Base-by-base conservation (phyloP, 2,888 invertebrate species). In the Uloborus plumipes region DNA sequence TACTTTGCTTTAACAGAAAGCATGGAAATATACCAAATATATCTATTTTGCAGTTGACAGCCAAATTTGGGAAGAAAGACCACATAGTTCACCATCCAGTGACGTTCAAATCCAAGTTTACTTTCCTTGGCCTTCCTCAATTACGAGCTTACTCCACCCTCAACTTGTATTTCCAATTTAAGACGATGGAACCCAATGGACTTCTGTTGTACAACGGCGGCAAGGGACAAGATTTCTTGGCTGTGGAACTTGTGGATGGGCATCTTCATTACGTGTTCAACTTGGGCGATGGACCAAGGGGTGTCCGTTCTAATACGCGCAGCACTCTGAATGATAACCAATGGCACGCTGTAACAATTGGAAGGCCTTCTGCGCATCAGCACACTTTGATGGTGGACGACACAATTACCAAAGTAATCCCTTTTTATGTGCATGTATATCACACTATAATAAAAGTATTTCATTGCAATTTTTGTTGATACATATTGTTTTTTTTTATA, bases 311-410 rank as follows among this genome's bases (percentile, higher is more conserved):
- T 88, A 94, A 93, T 86, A 91, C 94, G 20, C 92, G 93, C 87
- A 92, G 92, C 71, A 93, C 93, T 74, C 91, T 98, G 88, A 98
- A 97, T 88, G 97, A 98, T 88, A 97, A 97, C 88, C 92, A 94
- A 88, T 98, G 98, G 98, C 98, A 98, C 88, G 93, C 95, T 0
- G 96, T 98, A 0, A 94, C 95, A 67, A 94, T 98, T 22, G 92
- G 95, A 53, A 91, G 97, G 78, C 95, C 96, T 0, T 94, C 94
- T 0, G 93, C 94, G 0, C 94, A 94, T 87, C 93, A 95, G 85
- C 97, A 97, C 88, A 94, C 95, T 0, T 90, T 98, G 55, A 94
- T 95, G 88, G 95, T 98, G 15, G 98, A 98, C 88, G 96, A 96
- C 87, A 94, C 94, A 87, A 92, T 95, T 67, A 94, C 95, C 87